Evolutionary conservation across 35 echinoderm and acorn worm genomes (phyloP).

Genomic region (Patiria miniata): DNA sequence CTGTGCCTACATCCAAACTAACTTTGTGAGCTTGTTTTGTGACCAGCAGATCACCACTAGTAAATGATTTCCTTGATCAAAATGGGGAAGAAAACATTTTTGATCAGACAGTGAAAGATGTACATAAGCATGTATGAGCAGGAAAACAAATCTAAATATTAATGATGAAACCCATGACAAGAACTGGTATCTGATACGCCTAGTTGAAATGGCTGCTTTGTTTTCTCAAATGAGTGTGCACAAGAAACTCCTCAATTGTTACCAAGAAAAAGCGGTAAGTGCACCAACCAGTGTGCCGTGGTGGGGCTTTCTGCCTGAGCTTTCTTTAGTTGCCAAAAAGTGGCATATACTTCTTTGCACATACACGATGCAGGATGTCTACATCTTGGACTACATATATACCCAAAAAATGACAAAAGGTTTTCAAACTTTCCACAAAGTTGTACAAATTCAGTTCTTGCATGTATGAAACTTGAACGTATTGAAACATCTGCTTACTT

Average conservation of each 20-base stretch:
- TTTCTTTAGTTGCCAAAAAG: too few relatives aligned
- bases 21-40: slow-evolving; percentile 64
- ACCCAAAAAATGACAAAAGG: too few relatives aligned
- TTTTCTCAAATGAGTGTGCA: neutral
- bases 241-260: neutral
- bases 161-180: neutral
- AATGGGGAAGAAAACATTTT: neutral
- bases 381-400: too few relatives aligned
- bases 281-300: too few relatives aligned
- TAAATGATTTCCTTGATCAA: slow-evolving; percentile 57
- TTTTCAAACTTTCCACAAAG: neutral
- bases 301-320: too few relatives aligned
- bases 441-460: neutral
- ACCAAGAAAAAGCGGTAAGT: too few relatives aligned
- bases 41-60: slow-evolving; percentile 41
- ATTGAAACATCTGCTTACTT: slow-evolving; percentile 3
- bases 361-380: too few relatives aligned
- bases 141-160: neutral
- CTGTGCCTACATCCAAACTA: slow-evolving; percentile 45
- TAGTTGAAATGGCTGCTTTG: neutral
- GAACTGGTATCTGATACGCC: neutral
- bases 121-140: neutral
- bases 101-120: neutral
- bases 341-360: too few relatives aligned
- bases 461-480: neutral